These are phyloP conservation scores for Lota lota DNA, from an alignment of 2,113 vertebrate species.

Conservation along the genomic window DNA sequence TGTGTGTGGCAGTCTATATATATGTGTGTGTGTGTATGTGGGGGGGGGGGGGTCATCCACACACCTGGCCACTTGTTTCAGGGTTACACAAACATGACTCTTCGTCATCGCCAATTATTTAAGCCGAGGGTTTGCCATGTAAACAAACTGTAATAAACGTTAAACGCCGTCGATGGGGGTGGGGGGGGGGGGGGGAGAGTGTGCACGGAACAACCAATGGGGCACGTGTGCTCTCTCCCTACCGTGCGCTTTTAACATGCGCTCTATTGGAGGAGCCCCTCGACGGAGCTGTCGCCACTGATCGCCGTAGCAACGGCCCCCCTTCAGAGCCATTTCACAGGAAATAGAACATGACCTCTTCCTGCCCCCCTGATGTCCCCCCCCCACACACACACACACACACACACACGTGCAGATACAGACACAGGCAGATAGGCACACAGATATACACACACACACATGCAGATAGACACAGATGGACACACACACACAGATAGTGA, in stretches of 20 bases:
- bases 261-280: conserved; percentile 46
- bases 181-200: background rate
- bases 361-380: conserved; percentile 29
- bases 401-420: conserved; percentile 27
- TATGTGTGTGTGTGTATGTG: background rate
- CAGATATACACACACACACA: background rate
- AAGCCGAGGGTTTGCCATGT: background rate
- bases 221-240: too few species aligned
- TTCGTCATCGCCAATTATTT: conserved; percentile 7
- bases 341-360: conserved; percentile 40
- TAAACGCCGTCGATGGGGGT: conserved; percentile 35
- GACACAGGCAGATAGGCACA: conserved; percentile 20
- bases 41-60: conserved; percentile 15
- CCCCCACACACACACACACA: conserved; percentile 21
- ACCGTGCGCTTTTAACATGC: background rate
- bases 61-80: conserved; percentile 31
- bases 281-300: conserved; percentile 47
- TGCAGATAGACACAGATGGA: background rate
- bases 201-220: background rate
- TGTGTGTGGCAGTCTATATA: background rate
- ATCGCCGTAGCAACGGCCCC: conserved; percentile 63
- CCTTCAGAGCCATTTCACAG: conserved; percentile 58
- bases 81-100: conserved; percentile 50
- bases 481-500: conserved; percentile 6
- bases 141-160: background rate